These are phyloP conservation scores for Cathartes aura DNA, from an alignment of 2,113 vertebrate genomes.

Conservation along the genomic window DNA sequence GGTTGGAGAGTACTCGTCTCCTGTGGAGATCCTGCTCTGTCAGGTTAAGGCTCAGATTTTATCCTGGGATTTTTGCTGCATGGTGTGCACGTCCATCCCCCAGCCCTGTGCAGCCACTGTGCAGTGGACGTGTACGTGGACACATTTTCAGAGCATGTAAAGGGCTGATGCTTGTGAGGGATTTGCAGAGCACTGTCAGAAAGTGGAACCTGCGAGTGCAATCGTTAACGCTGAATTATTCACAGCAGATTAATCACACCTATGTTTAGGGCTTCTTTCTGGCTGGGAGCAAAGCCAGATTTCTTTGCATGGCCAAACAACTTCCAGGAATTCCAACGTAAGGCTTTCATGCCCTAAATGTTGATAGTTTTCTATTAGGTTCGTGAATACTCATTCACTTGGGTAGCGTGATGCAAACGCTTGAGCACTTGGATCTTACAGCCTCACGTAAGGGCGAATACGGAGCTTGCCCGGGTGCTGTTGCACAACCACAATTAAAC, in stretches of 20 bases:
- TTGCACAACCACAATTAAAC: background rate
- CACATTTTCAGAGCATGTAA: accelerated
- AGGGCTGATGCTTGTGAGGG: background rate
- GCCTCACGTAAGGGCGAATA: background rate
- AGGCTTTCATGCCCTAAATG: background rate
- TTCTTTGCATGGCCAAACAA: background rate
- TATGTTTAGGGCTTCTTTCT: background rate
- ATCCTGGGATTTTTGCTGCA: background rate
- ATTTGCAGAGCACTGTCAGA: background rate
- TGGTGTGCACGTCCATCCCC: background rate
- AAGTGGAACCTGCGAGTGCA: accelerated
- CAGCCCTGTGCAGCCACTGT: background rate
- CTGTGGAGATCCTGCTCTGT: background rate
- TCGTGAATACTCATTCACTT: background rate
- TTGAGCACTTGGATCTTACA: background rate
- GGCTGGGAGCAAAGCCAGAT: background rate
- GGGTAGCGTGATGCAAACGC: background rate
- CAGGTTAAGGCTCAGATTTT: background rate
- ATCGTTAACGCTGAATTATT: background rate
- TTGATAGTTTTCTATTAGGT: background rate
- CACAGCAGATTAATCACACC: background rate
- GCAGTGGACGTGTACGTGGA: accelerated
- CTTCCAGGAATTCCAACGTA: background rate
- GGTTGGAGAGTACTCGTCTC: background rate
- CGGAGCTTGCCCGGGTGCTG: background rate